A percentile compares a stretch with the other conserved stretches of the same genome.
phyloP scores from a whole-genome alignment of 2,113 vertebrate species.

The Clarias gariepinus region DNA sequence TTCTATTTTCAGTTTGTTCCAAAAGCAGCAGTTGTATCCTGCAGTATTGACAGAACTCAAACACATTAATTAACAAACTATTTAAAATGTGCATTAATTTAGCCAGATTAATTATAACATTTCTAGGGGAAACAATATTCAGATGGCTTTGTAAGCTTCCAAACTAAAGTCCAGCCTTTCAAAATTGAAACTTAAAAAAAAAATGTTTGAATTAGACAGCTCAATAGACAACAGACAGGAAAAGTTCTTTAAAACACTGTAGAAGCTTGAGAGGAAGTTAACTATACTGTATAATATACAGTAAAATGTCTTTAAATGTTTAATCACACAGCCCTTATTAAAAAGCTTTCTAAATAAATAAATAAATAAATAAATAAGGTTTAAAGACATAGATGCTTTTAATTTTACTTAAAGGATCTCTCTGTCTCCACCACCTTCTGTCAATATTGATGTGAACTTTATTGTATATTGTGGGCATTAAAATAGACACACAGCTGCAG shows the following conservation, averaged over 20 bases:
- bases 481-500: not conserved
- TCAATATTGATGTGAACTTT: slow-evolving; percentile 1
- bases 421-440: not conserved
- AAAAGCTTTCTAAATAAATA: not conserved
- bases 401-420: not conserved
- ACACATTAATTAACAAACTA: not conserved
- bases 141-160: not conserved
- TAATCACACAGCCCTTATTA: slow-evolving; percentile 13
- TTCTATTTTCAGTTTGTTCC: not conserved
- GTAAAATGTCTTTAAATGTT: slow-evolving; percentile 31
- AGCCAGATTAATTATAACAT: not conserved
- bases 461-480: not conserved
- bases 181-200: not conserved
- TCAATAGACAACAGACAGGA: not conserved
- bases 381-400: not conserved
- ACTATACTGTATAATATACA: not conserved
- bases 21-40: not conserved
- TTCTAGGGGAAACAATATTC: not conserved
- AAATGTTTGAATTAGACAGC: not conserved
- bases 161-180: not conserved
- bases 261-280: not conserved
- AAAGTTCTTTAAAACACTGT: not conserved
- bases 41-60: not conserved
- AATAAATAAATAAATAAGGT: not conserved
- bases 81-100: not conserved